Base-by-base conservation (phyloP, 2,888 invertebrate species). In the Cataglyphis altisquamis region DNA sequence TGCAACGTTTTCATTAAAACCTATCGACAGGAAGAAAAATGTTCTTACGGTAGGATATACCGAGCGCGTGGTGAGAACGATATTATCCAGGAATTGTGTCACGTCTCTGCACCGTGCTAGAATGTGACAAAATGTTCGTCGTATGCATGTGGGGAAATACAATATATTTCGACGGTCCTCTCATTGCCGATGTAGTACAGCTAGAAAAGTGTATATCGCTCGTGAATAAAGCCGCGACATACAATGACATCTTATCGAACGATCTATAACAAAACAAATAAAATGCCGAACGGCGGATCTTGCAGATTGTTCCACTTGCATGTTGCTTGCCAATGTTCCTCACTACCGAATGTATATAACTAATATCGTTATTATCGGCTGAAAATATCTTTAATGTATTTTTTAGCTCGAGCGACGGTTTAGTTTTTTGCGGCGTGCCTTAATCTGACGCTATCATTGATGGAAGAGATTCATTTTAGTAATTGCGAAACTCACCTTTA, bases 91-190 rank as follows among this genome's bases (percentile, higher is more conserved):
- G 81, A 89, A 89, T 88, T 89, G 86, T 88, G 89, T 89, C 89
- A 89, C 89, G 89, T 89, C 84, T 88, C 77, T 87, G 87, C 83
- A 81, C 84, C 85, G 89, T 74, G 88, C 87, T 88, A 87, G 88
- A 89, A 89, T 88, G 86, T 89, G 89, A 89, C 84, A 88, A 89
- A 89, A 88, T 81, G 86, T 81, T 87, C 82, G 88, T 87, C 82
- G 88, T 84, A 77, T 64, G 68, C 60, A 39, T 81, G 74, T 62
- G 60, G 72, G 72, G 57, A 68, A 78, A 60, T 55, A 62, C 78
- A 82, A 84, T 87, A 84, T 77, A 88, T 86, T 89, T 89, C 86
- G 88, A 85, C 87, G 82, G 78, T 82, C 68, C 72, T 73, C 84
- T 87, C 86, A 80, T 88, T 80, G 77, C 72, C 77, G 82, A 66